Evolutionary conservation across 2,113 vertebrate species (phyloP).

Genomic region (Colaptes auratus): DNA sequence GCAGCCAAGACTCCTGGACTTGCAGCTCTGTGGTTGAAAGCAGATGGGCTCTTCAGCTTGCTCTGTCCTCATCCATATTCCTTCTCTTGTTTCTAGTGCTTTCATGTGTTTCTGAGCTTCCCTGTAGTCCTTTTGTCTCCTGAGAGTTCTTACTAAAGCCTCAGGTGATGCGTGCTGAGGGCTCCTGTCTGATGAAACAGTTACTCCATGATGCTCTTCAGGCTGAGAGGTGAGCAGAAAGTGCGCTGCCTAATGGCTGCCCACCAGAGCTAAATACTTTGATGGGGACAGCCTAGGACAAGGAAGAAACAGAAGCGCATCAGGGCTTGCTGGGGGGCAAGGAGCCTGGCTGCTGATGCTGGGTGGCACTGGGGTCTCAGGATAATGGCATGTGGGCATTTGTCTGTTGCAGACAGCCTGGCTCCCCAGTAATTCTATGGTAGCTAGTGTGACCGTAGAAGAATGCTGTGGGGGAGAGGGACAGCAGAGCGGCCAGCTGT

Average conservation of each 20-base stretch:
- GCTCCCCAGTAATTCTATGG: conserved; percentile 60
- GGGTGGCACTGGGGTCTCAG: not conserved
- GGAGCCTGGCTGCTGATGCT: conserved; percentile 1
- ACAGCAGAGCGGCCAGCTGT: not conserved
- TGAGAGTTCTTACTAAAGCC: not conserved
- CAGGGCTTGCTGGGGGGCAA: not conserved
- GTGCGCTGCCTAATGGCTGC: not conserved
- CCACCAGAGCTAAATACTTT: not conserved
- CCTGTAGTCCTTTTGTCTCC: not conserved
- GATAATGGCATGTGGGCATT: conserved; percentile 29
- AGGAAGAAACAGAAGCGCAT: not conserved
- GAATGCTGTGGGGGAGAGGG: not conserved
- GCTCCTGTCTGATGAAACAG: conserved; percentile 47
- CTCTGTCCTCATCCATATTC: not conserved
- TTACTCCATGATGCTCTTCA: not conserved
- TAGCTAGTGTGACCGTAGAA: conserved; percentile 37
- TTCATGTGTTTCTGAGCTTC: conserved; percentile 10
- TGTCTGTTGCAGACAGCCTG: conserved; percentile 33
- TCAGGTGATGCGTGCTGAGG: not conserved
- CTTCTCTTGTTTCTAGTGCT: not conserved
- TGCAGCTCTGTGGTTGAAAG: not conserved
- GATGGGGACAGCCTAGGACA: not conserved
- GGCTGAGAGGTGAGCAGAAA: not conserved
- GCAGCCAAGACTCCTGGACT: not conserved
- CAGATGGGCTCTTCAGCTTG: not conserved